Evolutionary conservation across 2,888 invertebrate genomes (phyloP), one percentile per base, ranked within the genome.

Genomic region (Stenotaenia linearis): DNA sequence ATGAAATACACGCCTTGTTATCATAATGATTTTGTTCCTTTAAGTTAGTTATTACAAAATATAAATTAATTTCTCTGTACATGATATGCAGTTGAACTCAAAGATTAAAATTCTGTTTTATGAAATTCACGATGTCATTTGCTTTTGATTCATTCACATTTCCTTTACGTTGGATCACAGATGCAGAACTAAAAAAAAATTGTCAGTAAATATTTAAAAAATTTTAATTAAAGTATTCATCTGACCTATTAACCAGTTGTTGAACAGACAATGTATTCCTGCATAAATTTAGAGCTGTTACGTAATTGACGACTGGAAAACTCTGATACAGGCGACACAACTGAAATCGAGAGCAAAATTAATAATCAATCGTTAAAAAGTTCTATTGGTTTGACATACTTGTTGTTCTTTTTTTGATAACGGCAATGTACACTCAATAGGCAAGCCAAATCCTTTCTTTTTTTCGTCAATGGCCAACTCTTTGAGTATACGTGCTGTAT

Each of bases 221-320:
- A 69, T 69, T 7, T 69, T 9, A 6, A 69, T 28, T 37, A 37
- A 37, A 12, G n/a, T n/a, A n/a, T n/a, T n/a, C n/a, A n/a, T 35
- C 23, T 75, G 25, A 79, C 79, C 79, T 79, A n/a, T 56, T 79
- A 18, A 79, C 23, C 18, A 79, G 56, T 30, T 79, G 50, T 25
- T 56, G 21, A 23, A 79, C 21, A 12, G 75, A 75, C 6, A 35
- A 5, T 15, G 30, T 77, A n/a, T 77, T 79, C 0, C 21, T 45
- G 37, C 77, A 79, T 30, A 79, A 79, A 77, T 79, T 79, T 18
- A 79, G 23, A n/a, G 77, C 50, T 32, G 56, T 21, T 28, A 75
- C 7, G n/a, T 50, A 40, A 35, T 77, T 79, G 7, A 79, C 15
- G 23, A 15, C 25, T 21, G 79, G 79, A 0, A 79, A 30, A 12